phyloP scores from a whole-genome alignment of 1,140 invertebrate species.

The Drosophila ercepeae region DNA sequence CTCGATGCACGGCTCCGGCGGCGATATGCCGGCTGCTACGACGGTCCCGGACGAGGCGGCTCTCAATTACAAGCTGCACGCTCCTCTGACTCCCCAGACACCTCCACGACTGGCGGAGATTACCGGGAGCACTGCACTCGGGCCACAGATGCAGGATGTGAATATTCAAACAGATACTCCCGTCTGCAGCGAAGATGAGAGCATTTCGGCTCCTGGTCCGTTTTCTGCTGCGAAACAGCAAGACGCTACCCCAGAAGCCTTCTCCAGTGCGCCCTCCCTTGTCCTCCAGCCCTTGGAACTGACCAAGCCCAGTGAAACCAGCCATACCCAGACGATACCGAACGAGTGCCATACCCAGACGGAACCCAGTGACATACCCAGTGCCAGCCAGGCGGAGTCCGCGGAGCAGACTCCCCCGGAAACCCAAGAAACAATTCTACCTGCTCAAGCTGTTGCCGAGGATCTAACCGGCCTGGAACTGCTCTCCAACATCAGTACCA shows the following conservation, averaged over 20 bases:
- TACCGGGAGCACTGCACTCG: slow-evolving; percentile 6
- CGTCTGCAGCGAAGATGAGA: slow-evolving; percentile 84
- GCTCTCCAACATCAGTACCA: slow-evolving; percentile 90
- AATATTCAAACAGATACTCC: slow-evolving; percentile 91
- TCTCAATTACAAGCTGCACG: slow-evolving; percentile 70
- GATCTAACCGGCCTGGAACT: slow-evolving; percentile 92
- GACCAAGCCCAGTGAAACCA: slow-evolving; percentile 70
- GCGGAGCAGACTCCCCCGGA: slow-evolving; percentile 22
- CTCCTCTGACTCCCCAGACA: slow-evolving; percentile 62
- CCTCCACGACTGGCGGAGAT: slow-evolving; percentile 49
- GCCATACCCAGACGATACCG: slow-evolving; percentile 48
- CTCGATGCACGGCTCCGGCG: slow-evolving; percentile 63
- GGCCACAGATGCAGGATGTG: slow-evolving; percentile 89
- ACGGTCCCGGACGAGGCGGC: slow-evolving; percentile 55
- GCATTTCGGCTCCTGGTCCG: slow-evolving; percentile 48
- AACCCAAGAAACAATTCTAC: slow-evolving; percentile 16
- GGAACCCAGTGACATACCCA: slow-evolving; percentile 59
- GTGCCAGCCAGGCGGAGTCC: slow-evolving; percentile 61
- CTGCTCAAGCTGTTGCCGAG: slow-evolving; percentile 75
- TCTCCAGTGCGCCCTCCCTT: slow-evolving; percentile 3
- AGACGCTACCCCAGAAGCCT: slow-evolving; percentile 31
- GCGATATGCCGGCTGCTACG: slow-evolving; percentile 30
- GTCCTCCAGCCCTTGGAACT: slow-evolving; percentile 65
- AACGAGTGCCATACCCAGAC: slow-evolving; percentile 77
- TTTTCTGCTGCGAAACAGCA: slow-evolving; percentile 27